phyloP scores from a whole-genome alignment of 2,888 invertebrate genomes.

The Eremobia ochroleuca region DNA sequence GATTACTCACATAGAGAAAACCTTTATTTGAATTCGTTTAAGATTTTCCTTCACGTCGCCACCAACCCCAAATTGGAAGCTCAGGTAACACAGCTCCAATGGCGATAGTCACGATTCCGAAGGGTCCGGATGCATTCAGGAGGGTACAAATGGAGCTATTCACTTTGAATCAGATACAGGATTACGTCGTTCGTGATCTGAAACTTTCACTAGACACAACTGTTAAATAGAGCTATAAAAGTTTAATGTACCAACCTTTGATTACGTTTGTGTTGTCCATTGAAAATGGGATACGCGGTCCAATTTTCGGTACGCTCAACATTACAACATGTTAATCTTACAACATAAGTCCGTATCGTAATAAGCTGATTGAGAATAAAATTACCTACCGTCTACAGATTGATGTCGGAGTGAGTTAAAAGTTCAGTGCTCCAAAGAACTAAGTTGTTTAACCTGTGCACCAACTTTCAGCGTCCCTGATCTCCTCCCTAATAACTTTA shows the following conservation, averaged over 20 bases:
- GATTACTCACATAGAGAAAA: conserved; percentile 43
- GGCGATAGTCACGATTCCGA: conserved; percentile 75
- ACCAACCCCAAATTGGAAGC: conserved; percentile 64
- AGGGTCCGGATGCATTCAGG: conserved; percentile 86
- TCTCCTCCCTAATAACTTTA: conserved; percentile 29
- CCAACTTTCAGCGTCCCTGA: conserved; percentile 22
- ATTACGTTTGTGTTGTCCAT: conserved; percentile 54
- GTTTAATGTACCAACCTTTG: conserved; percentile 60
- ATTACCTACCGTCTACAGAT: not conserved
- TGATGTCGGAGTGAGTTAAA: conserved; percentile 18
- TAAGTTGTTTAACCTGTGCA: conserved; percentile 23
- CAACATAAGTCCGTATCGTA: not conserved
- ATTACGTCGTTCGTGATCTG: conserved; percentile 82
- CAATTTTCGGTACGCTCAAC: conserved; percentile 22
- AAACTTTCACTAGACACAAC: conserved; percentile 75
- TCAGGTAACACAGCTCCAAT: conserved; percentile 69
- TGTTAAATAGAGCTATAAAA: conserved; percentile 69
- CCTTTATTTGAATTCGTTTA: conserved; percentile 57
- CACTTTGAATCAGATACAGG: conserved; percentile 83
- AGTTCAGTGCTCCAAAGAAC: conserved; percentile 22
- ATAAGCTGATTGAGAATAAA: conserved; percentile 16
- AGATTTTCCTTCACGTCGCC: conserved; percentile 63
- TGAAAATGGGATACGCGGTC: conserved; percentile 35
- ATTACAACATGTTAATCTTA: not conserved
- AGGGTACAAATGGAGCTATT: conserved; percentile 81